Percentiles rank a stretch among this genome's conserved stretches.
Evolutionary conservation across 2,797 vertebrate species (phyloP).

Genomic region (Tragopan temminckii): DNA sequence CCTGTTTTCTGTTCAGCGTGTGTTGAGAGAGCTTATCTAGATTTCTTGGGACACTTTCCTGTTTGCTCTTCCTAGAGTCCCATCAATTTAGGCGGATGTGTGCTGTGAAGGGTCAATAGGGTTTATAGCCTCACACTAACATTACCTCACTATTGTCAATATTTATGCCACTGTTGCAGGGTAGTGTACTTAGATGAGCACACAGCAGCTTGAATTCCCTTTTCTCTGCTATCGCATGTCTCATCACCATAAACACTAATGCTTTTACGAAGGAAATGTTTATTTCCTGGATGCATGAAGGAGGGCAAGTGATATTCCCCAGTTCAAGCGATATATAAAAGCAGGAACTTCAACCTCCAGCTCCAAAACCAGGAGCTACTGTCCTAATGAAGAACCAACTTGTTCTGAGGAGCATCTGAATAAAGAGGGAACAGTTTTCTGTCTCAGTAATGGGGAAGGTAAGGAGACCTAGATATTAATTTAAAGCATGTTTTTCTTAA

Average conservation of each 20-base stretch:
- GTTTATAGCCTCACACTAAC: background rate
- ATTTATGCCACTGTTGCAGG: background rate
- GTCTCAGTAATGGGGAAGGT: background rate
- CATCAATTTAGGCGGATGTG: background rate
- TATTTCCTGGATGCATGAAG: background rate
- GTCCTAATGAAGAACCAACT: background rate
- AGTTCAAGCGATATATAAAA: background rate
- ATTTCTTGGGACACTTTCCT: background rate
- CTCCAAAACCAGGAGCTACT: background rate
- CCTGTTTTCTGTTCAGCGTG: background rate
- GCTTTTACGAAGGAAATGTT: background rate
- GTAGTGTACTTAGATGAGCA: background rate
- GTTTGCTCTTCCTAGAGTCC: background rate
- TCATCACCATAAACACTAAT: background rate
- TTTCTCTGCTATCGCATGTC: background rate
- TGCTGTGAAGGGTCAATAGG: background rate
- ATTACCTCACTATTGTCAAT: background rate
- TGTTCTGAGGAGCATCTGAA: background rate
- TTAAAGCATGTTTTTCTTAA: slow-evolving; percentile 26
- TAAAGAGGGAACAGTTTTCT: background rate
- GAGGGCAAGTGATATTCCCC: too few species aligned
- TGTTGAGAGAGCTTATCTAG: background rate
- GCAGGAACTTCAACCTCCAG: background rate
- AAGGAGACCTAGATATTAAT: slow-evolving; percentile 29
- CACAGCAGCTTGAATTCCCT: background rate